Evolutionary conservation across 2,888 invertebrate genomes (phyloP), one percentile per base, ranked within the genome.

Genomic region (Mongoloraphidia duomilia): DNA sequence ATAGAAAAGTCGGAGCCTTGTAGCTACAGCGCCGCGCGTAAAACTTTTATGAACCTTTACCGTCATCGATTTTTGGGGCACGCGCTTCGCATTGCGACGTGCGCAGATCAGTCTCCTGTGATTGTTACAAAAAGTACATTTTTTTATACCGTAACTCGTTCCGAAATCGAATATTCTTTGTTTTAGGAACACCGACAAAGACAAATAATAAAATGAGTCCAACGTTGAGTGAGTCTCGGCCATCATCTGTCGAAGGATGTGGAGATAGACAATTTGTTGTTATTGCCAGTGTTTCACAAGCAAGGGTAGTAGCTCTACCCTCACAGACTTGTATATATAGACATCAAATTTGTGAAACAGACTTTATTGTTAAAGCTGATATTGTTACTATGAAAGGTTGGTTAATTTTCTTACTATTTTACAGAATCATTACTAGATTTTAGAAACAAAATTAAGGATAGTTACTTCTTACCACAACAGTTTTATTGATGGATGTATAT

Each of bases 281-380:
- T 47, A 80, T 96, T 58, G 86, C 88, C 54, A 93, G 93, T 51
- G 95, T 96, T 73, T 94, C 93, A 71, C 91, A 95, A 74, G 92
- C 90, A 53, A 79, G 91, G 60, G 89, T 95, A 55, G 85, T 95
- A 55, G 91, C 92, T 56, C 78, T 95, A 64, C 95, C 95, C 55
- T 92, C 93, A 59, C 95, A 95, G 71, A 90, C 88, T 66, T 93
- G 92, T 73, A 83, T 92, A 59, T 93, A 91, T 72, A 80, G 92
- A 60, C 87, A 89, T 68, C 92, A 92, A 71, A 79, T 96, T 59
- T 88, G 91, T 54, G 94, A 95, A 63, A 80, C 84, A 9, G 90
- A 93, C 69, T 91, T 92, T 69, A 92, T 94, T 53, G 89, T 94
- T 56, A 90, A 90, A 71, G 90, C 94, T 51, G 93, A 94, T 72